Base-by-base conservation (phyloP, 1,140 invertebrate species). In the Drosophila setifemur region DNA sequence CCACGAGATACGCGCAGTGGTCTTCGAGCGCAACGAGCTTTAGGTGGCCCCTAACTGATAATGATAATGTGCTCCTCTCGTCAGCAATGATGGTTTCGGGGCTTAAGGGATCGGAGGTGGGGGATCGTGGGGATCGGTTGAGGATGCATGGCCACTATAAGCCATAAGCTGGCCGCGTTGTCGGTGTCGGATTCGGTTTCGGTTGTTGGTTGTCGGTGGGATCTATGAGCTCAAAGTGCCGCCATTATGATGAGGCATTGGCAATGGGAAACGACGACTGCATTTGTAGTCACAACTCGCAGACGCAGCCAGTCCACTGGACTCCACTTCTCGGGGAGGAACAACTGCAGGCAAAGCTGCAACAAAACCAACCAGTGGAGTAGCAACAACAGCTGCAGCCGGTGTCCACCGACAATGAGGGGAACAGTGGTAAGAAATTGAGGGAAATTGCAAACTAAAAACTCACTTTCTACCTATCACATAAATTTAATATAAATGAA, bases 61-160 rank as follows among this genome's bases (percentile, higher is more conserved):
- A 86, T 85, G 81, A 85, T 86, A 86, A 86, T 85, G 82, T 86
- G 79, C 71, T 79, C 64, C 42, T 71, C 66, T 58, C 47, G 73
- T 81, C 76, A 78, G 63, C 68, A 25, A 26, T 14, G 49, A 28
- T 58, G 19, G 23, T 12, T 42, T 53, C n/a, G 21, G 28, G 19
- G 4, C 5, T 25, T 7, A 1, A 7, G 14, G 23, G 23, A 7
- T 9, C 11, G 12, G 7, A 7, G 23, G 12, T 0, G 7, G 21
- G 12, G 52, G 19, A 12, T 2, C 19, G 45, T 5, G 35, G 1
- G 5, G 26, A 12, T 14, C 42, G 43, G 39, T 33, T 12, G 48
- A 35, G 43, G 55, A 72, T 79, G 74, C 69, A 69, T 53, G 49
- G 70, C 54, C 63, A 52, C 67, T 67, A 71, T 75, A 72, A 85